Conservation (phyloP, 1,140 invertebrate genomes). For the Carcinoscorpius rotundicauda region DNA sequence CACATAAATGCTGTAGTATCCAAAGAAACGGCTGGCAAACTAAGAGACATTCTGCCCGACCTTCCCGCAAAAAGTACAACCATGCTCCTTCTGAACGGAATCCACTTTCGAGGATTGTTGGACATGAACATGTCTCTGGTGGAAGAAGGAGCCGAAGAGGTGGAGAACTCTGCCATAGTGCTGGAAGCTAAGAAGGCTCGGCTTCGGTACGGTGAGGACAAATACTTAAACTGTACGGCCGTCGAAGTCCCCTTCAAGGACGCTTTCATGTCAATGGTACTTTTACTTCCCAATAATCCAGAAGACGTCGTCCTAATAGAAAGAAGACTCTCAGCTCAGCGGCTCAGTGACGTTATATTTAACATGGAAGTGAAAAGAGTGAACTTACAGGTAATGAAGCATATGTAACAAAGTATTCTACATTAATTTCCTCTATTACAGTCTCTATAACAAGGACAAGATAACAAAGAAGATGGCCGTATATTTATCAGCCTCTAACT, state of each 20-base stretch:
- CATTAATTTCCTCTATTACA: neutral
- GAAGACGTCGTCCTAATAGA: constrained; percentile 21
- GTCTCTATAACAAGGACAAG: neutral
- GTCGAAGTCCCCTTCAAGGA: constrained; percentile 26
- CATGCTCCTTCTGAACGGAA: constrained; percentile 21
- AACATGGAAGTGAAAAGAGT: constrained; percentile 22
- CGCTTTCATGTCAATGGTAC: constrained; percentile 22
- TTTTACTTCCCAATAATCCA: constrained; percentile 21
- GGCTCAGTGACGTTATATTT: constrained; percentile 24
- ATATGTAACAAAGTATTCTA: neutral
- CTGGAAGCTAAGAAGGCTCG: constrained; percentile 14
- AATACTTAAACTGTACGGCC: constrained; percentile 23
- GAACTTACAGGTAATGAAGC: constrained; percentile 18
- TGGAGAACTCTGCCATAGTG: constrained; percentile 6
- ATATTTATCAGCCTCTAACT: neutral
- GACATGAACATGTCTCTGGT: constrained; percentile 21
- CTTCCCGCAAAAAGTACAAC: constrained; percentile 14
- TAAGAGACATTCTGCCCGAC: constrained; percentile 28
- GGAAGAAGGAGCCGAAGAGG: constrained; percentile 1
- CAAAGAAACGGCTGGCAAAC: constrained; percentile 29
- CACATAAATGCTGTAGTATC: constrained; percentile 33
- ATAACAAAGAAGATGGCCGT: neutral
- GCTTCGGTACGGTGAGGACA: constrained; percentile 15
- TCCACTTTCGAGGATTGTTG: constrained; percentile 22
- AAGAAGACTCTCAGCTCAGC: constrained; percentile 22